phyloP scores from a whole-genome alignment of 2,113 vertebrate genomes.

The Rhabdornis inornatus region DNA sequence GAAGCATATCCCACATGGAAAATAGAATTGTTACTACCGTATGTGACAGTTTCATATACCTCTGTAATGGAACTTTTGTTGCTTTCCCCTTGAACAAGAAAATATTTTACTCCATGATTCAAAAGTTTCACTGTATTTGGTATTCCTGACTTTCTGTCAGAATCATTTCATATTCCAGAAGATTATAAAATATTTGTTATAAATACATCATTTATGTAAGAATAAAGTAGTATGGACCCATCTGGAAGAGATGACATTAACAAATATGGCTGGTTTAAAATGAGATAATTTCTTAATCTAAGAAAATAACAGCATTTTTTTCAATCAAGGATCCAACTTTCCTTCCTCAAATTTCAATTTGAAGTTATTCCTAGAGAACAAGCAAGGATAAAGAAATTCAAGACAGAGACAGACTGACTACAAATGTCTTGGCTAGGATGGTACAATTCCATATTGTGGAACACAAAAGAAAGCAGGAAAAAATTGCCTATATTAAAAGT shows the following conservation, averaged over 20 bases:
- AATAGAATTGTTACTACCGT: background rate
- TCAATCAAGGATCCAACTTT: background rate
- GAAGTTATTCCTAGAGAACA: background rate
- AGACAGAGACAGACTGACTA: background rate
- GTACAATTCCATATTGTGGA: background rate
- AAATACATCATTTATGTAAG: background rate
- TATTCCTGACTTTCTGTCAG: background rate
- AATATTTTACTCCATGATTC: background rate
- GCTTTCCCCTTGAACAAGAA: background rate
- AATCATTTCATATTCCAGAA: background rate
- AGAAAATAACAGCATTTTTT: background rate
- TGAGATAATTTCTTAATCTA: background rate
- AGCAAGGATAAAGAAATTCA: background rate
- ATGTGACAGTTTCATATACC: background rate
- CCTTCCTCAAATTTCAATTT: background rate
- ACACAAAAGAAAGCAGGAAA: background rate
- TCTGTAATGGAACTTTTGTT: background rate
- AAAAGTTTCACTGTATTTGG: background rate
- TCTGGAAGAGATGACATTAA: background rate
- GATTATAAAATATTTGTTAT: background rate
- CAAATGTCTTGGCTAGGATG: background rate
- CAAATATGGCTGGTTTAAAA: background rate
- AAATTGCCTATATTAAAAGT: background rate
- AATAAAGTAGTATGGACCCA: background rate
- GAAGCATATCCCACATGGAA: background rate